phyloP scores from a whole-genome alignment of 2,797 vertebrate species.

The Chlorospingus semifuscus region DNA sequence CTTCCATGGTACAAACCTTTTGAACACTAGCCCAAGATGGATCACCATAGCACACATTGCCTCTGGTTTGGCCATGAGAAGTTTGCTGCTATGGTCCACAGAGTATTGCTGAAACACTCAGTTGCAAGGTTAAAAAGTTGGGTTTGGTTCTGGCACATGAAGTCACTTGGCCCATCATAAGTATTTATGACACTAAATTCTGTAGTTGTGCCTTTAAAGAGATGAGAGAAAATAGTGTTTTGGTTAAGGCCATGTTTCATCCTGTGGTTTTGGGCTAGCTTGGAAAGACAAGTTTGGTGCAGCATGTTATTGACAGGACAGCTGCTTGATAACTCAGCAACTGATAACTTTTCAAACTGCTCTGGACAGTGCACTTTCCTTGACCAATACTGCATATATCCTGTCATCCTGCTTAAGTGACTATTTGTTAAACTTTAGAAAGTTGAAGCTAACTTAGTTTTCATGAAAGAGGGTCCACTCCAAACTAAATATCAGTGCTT shows the following conservation, averaged over 20 bases:
- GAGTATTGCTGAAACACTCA: background rate
- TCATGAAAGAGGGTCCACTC: constrained; percentile 11
- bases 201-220: background rate
- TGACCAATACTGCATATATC: background rate
- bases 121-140: background rate
- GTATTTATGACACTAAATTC: background rate
- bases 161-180: background rate
- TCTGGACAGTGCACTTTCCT: background rate
- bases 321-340: background rate
- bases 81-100: background rate
- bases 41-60: background rate
- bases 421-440: background rate
- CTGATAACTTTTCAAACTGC: background rate
- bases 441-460: background rate
- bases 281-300: background rate
- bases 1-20: background rate
- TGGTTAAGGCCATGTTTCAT: background rate
- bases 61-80: background rate
- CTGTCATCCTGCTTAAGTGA: background rate
- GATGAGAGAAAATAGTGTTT: background rate
- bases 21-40: background rate
- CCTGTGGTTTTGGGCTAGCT: background rate
- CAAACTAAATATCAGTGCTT: background rate
- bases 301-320: background rate
- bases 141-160: background rate